Conservation (phyloP, 2,113 vertebrate genomes). For the Thalassoma bifasciatum region DNA sequence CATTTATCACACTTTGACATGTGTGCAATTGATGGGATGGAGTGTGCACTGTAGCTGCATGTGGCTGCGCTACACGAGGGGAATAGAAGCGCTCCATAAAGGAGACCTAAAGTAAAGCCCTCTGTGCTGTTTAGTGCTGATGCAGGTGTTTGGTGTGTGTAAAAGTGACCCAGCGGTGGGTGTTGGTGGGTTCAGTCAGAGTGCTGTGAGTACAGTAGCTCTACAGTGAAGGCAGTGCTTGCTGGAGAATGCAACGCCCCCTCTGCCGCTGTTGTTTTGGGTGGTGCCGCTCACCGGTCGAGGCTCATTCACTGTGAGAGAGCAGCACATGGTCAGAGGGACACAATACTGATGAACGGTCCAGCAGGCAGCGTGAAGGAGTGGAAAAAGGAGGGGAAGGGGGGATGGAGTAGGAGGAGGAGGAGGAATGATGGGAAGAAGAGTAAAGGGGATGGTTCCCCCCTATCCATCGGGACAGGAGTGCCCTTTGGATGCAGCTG, state of each 20-base stretch:
- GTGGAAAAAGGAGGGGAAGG: slow-evolving; percentile 1
- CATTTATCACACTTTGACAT: slow-evolving; percentile 65
- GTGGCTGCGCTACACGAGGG: background rate
- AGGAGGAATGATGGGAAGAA: slow-evolving; percentile 28
- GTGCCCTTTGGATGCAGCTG: slow-evolving; percentile 55
- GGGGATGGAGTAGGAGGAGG: slow-evolving; percentile 15
- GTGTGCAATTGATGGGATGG: slow-evolving; percentile 47
- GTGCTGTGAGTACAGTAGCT: slow-evolving; percentile 5
- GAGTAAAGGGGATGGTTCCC: slow-evolving; percentile 27
- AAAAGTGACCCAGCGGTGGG: background rate
- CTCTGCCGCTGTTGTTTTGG: slow-evolving; percentile 57
- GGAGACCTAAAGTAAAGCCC: background rate
- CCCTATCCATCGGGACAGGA: slow-evolving; percentile 38
- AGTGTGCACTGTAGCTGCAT: slow-evolving; percentile 18
- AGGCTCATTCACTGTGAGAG: slow-evolving; percentile 48
- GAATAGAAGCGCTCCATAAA: background rate
- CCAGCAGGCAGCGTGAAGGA: slow-evolving; percentile 30
- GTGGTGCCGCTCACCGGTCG: slow-evolving; percentile 54
- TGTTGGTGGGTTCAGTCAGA: background rate
- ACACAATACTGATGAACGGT: slow-evolving; percentile 65
- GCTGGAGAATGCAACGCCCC: slow-evolving; percentile 18
- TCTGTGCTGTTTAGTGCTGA: background rate
- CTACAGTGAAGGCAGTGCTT: slow-evolving; percentile 18
- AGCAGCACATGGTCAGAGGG: slow-evolving; percentile 69
- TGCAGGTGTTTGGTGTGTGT: slow-evolving; percentile 10